phyloP scores from a whole-genome alignment of 1,140 invertebrate genomes.

The Platorchestia sp. region DNA sequence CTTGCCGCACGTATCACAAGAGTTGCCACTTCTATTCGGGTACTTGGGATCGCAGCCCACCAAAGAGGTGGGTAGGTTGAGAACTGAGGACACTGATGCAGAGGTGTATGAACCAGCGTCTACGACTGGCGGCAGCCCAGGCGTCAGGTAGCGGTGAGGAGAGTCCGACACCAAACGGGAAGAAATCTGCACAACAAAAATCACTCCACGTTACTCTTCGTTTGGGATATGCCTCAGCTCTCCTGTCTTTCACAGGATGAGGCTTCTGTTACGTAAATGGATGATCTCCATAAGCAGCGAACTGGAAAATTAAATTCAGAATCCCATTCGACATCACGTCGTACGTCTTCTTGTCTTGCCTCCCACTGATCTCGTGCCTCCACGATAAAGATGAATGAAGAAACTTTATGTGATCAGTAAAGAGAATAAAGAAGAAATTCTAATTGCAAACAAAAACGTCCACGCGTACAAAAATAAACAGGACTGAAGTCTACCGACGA shows the following conservation, averaged over 20 bases:
- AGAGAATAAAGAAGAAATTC: background rate
- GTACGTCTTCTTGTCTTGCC: background rate
- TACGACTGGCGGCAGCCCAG: background rate
- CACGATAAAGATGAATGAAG: background rate
- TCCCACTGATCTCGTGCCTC: background rate
- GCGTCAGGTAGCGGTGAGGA: conserved; percentile 25
- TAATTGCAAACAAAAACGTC: background rate
- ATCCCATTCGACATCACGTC: background rate
- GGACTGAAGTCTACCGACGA: background rate
- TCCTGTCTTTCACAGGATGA: background rate
- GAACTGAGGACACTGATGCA: background rate
- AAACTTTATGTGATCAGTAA: background rate
- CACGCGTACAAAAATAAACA: background rate
- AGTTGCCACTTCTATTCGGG: conserved; percentile 50
- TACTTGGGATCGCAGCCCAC: conserved; percentile 34
- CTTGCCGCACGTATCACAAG: conserved; percentile 62
- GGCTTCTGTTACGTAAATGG: background rate
- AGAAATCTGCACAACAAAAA: conserved; percentile 41
- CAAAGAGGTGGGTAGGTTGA: background rate
- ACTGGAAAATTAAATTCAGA: background rate
- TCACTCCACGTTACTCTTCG: conserved; percentile 23
- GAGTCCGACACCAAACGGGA: conserved; percentile 10
- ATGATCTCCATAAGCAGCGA: background rate
- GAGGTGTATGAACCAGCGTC: background rate
- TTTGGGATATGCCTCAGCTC: background rate